Conservation (phyloP, 2,113 vertebrate genomes). For the Oophaga pumilio region DNA sequence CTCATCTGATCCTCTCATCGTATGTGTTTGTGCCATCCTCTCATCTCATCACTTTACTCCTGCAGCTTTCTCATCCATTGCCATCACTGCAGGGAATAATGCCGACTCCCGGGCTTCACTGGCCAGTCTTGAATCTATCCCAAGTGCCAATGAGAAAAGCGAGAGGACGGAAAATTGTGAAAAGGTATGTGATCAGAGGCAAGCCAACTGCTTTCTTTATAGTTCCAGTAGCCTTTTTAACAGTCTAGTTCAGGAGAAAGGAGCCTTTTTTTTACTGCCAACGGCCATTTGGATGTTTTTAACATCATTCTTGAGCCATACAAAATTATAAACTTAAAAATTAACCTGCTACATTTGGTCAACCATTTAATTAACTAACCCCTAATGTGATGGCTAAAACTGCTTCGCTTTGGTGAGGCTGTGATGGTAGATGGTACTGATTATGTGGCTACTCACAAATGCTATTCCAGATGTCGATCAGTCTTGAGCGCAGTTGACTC, state of each 20-base stretch:
- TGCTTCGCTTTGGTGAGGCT: too few species aligned
- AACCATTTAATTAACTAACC: too few species aligned
- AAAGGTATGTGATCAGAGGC: constrained; percentile 76
- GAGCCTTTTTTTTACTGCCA: too few species aligned
- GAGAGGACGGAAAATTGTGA: constrained; percentile 94
- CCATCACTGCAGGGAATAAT: constrained; percentile 92
- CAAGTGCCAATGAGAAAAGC: constrained; percentile 92
- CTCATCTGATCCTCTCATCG: constrained; percentile 23
- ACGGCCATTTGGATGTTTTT: too few species aligned
- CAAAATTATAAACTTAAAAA: too few species aligned
- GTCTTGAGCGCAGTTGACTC: too few species aligned
- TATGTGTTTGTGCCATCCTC: constrained; percentile 15
- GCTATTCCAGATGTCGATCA: too few species aligned
- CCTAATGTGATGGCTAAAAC: too few species aligned
- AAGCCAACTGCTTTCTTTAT: not conserved
- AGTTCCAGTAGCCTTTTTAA: not conserved
- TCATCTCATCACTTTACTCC: constrained; percentile 60
- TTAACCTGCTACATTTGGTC: too few species aligned
- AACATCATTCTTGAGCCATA: too few species aligned
- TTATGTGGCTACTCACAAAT: too few species aligned
- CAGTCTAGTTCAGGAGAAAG: not conserved
- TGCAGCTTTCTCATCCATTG: constrained; percentile 95
- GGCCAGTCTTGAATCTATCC: constrained; percentile 96
- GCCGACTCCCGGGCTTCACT: constrained; percentile 93
- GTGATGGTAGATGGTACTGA: too few species aligned